Evolutionary conservation across 2,797 vertebrate species (phyloP).

Genomic region (Sebastes nivosus): DNA sequence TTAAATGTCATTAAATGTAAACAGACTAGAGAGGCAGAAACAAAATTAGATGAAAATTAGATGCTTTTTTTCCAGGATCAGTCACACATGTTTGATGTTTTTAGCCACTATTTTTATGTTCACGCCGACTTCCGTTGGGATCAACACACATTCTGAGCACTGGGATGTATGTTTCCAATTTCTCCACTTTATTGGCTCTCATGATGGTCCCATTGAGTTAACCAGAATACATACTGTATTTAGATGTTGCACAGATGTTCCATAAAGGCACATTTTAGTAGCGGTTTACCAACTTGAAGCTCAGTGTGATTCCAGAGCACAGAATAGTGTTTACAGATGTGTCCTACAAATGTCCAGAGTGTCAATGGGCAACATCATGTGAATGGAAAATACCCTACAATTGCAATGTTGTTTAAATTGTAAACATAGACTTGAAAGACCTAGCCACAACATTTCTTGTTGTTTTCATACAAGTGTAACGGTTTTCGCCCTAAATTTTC

Average conservation of each 20-base stretch:
- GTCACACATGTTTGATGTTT: not conserved
- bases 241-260: conserved; percentile 47
- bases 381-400: conserved; percentile 25
- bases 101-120: not conserved
- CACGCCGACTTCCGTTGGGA: not conserved
- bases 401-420: conserved; percentile 8
- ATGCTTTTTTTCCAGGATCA: not conserved
- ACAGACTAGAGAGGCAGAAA: not conserved
- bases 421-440: conserved; percentile 23
- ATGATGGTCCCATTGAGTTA: conserved; percentile 14
- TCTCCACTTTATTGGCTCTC: not conserved
- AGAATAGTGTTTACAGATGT: conserved; percentile 60
- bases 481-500: conserved; percentile 23
- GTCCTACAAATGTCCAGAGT: conserved; percentile 10
- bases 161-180: conserved; percentile 1
- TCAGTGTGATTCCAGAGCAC: conserved; percentile 14
- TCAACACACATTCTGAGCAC: not conserved
- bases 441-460: conserved; percentile 15
- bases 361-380: conserved; percentile 12
- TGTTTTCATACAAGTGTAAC: not conserved
- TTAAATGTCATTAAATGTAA: not conserved
- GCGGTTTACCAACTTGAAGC: conserved; percentile 39
- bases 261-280: conserved; percentile 30
- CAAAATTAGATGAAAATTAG: not conserved
- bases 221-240: conserved; percentile 41